Conservation (phyloP, 1,140 invertebrate genomes). For the Drosophila nikananu region DNA sequence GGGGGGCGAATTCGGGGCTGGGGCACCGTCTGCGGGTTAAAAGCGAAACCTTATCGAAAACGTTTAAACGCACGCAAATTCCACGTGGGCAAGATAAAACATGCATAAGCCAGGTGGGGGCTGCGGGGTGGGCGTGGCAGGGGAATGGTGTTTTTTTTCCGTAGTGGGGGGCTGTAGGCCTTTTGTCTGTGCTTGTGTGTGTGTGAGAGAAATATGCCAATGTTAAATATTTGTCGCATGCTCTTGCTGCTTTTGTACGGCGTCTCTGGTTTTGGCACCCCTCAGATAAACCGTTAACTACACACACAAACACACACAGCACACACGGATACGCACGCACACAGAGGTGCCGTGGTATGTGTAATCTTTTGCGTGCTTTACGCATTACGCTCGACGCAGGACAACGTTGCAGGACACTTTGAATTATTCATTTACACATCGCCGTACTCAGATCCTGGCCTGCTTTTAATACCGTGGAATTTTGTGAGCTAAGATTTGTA, state of each 20-base stretch:
- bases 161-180: slow-evolving; percentile 19
- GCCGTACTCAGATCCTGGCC: slow-evolving; percentile 13
- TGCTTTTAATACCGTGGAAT: slow-evolving; percentile 9
- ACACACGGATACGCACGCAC: not conserved
- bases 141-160: slow-evolving; percentile 28
- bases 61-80: slow-evolving; percentile 83
- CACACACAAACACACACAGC: slow-evolving; percentile 22
- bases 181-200: slow-evolving; percentile 33
- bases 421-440: slow-evolving; percentile 81
- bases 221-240: slow-evolving; percentile 81
- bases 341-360: slow-evolving; percentile 52
- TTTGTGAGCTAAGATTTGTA: not conserved
- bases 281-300: slow-evolving; percentile 81
- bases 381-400: slow-evolving; percentile 73
- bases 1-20: slow-evolving; percentile 15
- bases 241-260: slow-evolving; percentile 57
- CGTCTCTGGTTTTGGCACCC: slow-evolving; percentile 64
- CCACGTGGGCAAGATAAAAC: slow-evolving; percentile 82
- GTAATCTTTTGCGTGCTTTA: slow-evolving; percentile 83
- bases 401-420: slow-evolving; percentile 82
- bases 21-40: slow-evolving; percentile 71
- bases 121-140: slow-evolving; percentile 25
- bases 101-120: slow-evolving; percentile 71
- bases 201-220: slow-evolving; percentile 80
- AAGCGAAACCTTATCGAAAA: slow-evolving; percentile 82